Base-by-base conservation (phyloP, 2,113 vertebrate genomes). In the Platysteira castanea region DNA sequence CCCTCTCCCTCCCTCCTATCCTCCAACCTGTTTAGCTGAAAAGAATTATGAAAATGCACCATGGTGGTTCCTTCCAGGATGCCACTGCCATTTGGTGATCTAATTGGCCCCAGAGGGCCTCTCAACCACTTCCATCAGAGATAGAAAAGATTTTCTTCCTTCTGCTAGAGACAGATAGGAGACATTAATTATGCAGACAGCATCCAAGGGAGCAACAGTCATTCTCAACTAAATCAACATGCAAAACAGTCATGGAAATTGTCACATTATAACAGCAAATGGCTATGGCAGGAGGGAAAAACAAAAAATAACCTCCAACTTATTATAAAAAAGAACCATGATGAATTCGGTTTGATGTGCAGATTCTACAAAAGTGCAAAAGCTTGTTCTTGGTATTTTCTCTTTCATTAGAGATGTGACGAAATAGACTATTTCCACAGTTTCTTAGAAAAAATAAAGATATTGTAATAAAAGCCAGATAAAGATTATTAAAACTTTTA, bases 41-140 rank as follows among this genome's bases (percentile, higher is more conserved):
- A 91, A 89, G 42, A 89, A 42, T 41, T 46, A 96, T 89, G 82
- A 95, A 91, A 87, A 89, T 44, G 54, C 57, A 85, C 60, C 78
- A 85, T 56, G 78, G 80, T 74, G 60, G 37, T 85, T 91, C 90
- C 71, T 96, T 95, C 37, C 74, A 87, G 83, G 77, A 95, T 89
- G 63, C 83, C 90, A 84, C 75, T 94, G 71, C 69, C 94, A 96
- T 92, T 94, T 96, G 92, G 59, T 94, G 79, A 97, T 94, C 81
- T 95, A 93, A 95, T 95, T 95, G 73, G 87, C 78, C 95, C 93
- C 93, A 84, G 41, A 91, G 91, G 90, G 74, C 57, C 82, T 87
- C 78, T 96, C 96, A 86, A 75, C 50, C 53, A 54, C 90, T 96
- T 92, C 86, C 61, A 94, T 92, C 93, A 93, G 89, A 97, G 86